Evolutionary conservation across 2,797 vertebrate genomes (phyloP), one percentile per base, ranked within the genome.

Genomic region (Phyllotis vaccarum): DNA sequence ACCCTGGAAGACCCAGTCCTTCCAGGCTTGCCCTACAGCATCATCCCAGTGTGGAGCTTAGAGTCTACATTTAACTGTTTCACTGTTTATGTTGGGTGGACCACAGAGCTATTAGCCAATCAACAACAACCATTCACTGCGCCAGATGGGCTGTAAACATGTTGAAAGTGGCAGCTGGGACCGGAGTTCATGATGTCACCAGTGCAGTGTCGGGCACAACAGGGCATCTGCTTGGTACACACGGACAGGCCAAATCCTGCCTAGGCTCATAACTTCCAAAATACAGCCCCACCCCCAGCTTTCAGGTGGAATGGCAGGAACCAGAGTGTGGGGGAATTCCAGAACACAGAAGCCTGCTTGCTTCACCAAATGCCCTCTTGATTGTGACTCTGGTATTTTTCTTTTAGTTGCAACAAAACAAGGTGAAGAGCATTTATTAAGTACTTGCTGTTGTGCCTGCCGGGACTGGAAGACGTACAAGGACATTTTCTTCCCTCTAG

Each of bases 281-380:
- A 68, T 34, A 68, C 16, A 14, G 52, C 52, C 27, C 29, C 3
- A 29, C 68, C 6, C n/a, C 56, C 27, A 91, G 79, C 46, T 60
- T 22, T 56, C 0, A 0, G 24, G 16, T 2, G 8, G 1, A 11
- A 43, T 0, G 8, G 22, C 34, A 29, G 29, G 22, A 11, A 10
- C 34, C 74, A 0, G 3, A 11, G 16, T 2, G 14, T 5, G 6
- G 34, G 70, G 24, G 6, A 34, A 70, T 31, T 66, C 72, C 34
- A 37, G 52, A 34, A n/a, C 58, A 8, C 29, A 54, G 64, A 49
- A 4, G 21, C 46, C 16, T 13, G 14, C 11, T 40, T 72, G 66
- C 68, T 78, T 8, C 10, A 14, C 56, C 19, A 2, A 19, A 3
- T 31, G 4, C 34, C 37, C 43, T 22, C 85, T 27, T 46, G 1